Evolutionary conservation across 2,113 vertebrate species (phyloP).

Genomic region (Lutjanus erythropterus): DNA sequence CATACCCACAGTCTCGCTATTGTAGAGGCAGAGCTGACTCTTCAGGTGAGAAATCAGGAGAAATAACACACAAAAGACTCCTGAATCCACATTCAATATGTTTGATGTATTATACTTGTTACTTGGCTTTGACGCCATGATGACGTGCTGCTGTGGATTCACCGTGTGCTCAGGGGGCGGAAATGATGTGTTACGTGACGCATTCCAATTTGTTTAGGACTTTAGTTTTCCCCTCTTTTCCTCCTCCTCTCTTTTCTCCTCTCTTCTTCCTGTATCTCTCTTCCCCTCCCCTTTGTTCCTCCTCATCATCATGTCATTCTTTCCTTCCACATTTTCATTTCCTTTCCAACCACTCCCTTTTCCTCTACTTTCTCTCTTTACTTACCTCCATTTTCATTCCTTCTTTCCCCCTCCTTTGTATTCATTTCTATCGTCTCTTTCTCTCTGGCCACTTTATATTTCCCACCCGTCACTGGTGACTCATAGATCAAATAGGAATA

Average conservation of each 20-base stretch:
- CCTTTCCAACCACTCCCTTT: background rate
- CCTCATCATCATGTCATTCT: too few relatives aligned
- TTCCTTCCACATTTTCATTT: background rate
- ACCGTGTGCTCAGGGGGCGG: background rate
- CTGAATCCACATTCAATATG: background rate
- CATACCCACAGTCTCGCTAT: constrained; percentile 5
- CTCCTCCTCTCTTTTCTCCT: background rate
- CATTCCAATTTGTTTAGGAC: background rate
- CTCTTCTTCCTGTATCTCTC: too few relatives aligned
- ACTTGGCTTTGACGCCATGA: background rate
- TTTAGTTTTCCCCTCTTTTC: background rate
- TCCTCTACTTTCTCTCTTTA: background rate
- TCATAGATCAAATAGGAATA: constrained; percentile 37
- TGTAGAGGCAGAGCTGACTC: background rate
- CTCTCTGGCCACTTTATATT: background rate
- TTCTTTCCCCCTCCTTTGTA: background rate
- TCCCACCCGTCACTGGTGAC: constrained; percentile 15
- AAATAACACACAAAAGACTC: background rate
- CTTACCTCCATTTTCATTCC: background rate
- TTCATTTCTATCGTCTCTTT: background rate
- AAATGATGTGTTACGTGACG: background rate
- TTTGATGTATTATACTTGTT: background rate
- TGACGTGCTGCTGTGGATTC: background rate
- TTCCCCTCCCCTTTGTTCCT: too few relatives aligned
- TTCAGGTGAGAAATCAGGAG: background rate